Conservation (phyloP, 2,888 invertebrate species). For the Leucoptera coffeella region DNA sequence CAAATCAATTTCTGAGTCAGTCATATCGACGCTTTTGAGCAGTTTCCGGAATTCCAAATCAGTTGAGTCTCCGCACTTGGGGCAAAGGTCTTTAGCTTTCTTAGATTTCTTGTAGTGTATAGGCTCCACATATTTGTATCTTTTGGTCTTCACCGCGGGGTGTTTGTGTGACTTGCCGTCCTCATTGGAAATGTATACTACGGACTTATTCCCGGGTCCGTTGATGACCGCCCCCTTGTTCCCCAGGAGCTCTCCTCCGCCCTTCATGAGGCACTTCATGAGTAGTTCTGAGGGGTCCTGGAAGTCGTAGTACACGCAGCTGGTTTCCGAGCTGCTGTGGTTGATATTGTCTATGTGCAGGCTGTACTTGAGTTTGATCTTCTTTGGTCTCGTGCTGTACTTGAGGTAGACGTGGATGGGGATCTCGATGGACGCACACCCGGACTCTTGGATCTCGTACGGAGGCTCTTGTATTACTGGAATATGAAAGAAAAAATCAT, state of each 20-base stretch:
- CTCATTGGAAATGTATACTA: conserved; percentile 19
- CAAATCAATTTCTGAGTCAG: conserved; percentile 26
- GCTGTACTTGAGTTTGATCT: conserved; percentile 33
- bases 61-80: conserved; percentile 28
- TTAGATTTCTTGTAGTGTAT: conserved; percentile 12
- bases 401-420: conserved; percentile 45
- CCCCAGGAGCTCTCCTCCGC: conserved; percentile 31
- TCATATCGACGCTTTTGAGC: conserved; percentile 24
- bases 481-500: too few relatives aligned
- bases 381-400: conserved; percentile 31
- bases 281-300: conserved; percentile 30
- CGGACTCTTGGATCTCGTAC: conserved; percentile 46
- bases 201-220: conserved; percentile 14
- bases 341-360: conserved; percentile 33
- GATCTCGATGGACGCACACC: conserved; percentile 37
- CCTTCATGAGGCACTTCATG: conserved; percentile 28
- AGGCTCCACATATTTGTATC: conserved; percentile 28
- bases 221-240: conserved; percentile 13
- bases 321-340: conserved; percentile 26
- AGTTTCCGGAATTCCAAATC: conserved; percentile 26
- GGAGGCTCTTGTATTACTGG: conserved; percentile 46
- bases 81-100: conserved; percentile 12
- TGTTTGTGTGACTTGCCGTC: conserved; percentile 13
- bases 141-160: conserved; percentile 12
- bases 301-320: conserved; percentile 36